Evolutionary conservation across 2,797 vertebrate genomes (phyloP).

Genomic region (Chanos chanos): DNA sequence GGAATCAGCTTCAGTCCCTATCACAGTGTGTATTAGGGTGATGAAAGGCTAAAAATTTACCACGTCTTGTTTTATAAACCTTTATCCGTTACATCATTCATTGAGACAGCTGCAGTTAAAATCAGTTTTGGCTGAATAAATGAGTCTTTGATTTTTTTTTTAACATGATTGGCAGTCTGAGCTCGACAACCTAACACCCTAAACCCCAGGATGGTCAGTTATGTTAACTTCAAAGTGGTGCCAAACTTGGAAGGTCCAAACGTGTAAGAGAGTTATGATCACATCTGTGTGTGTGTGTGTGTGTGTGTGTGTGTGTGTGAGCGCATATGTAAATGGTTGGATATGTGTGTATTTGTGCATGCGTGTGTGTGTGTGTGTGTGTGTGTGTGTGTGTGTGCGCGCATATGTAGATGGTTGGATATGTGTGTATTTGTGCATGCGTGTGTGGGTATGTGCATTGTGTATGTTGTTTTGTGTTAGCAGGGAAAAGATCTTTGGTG

Average conservation of each 20-base stretch:
- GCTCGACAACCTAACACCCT: conserved; percentile 65
- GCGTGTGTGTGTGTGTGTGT: no score
- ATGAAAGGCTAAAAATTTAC: no score
- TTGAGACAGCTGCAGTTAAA: not conserved
- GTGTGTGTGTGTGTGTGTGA: not conserved
- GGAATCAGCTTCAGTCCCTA: no score
- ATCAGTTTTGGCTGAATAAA: not conserved
- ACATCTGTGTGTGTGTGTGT: no score
- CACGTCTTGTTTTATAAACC: no score
- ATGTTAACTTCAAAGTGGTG: conserved; percentile 74
- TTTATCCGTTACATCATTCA: no score
- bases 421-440: not conserved
- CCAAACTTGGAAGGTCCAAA: conserved; percentile 64
- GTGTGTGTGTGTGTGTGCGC: not conserved
- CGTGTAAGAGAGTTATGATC: conserved; percentile 54
- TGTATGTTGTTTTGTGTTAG: no score
- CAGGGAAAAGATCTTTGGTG: no score
- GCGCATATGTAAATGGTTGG: not conserved
- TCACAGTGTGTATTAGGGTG: no score
- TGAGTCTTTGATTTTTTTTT: not conserved
- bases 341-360: not conserved
- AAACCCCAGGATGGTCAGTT: conserved; percentile 62
- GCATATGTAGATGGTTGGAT: not conserved
- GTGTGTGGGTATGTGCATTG: no score
- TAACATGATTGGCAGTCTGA: conserved; percentile 79